Base-by-base conservation (phyloP, 2,797 vertebrate genomes). In the Neopelma chrysocephalum region DNA sequence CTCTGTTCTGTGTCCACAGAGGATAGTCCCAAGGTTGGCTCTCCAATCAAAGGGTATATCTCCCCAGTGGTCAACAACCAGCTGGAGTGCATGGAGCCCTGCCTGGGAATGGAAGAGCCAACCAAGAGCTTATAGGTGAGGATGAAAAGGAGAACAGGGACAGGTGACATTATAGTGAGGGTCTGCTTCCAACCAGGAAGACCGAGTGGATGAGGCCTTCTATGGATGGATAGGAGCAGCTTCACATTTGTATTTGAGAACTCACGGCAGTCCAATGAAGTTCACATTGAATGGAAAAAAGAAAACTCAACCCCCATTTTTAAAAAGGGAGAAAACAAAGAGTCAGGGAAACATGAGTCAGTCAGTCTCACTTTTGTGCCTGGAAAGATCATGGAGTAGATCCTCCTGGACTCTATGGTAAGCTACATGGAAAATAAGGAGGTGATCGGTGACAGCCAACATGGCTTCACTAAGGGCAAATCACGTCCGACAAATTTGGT, bases 261-360 rank as follows among this genome's bases (percentile, higher is more conserved):
- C 11, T 36, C 19, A 6, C 25, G 54, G 16, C 42, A 54, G 20
- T 15, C 34, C 32, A 48, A 15, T 18, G 19, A 53, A 0, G 0
- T 18, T 40, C 14, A 20, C 29, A 15, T 10, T 40, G 20, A 42
- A 14, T 6, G 17, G 6, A 65, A 61, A 48, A 54, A 11, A 31
- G 15, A 48, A 66, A 90, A 48, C 11, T 27, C 40, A 53, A 15
- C 5, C 6, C 1, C 2, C 7, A 21, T 15, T 56, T 75, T 75
- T 10, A 0, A 50, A 68, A 56, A 36, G 17, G 11, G 4, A 4
- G 32, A 19, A 51, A 26, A 15, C 8, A 60, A 47, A 60, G 34
- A 25, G 11, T 4, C 5, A 3, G 8, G 7, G 22, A 21, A 36
- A 27, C 2, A 5, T 6, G 0, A 1, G 9, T 26, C 21, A 58